These are phyloP conservation scores for Panzeria rudis DNA, from an alignment of 2,888 invertebrate species.

Conservation along the genomic window DNA sequence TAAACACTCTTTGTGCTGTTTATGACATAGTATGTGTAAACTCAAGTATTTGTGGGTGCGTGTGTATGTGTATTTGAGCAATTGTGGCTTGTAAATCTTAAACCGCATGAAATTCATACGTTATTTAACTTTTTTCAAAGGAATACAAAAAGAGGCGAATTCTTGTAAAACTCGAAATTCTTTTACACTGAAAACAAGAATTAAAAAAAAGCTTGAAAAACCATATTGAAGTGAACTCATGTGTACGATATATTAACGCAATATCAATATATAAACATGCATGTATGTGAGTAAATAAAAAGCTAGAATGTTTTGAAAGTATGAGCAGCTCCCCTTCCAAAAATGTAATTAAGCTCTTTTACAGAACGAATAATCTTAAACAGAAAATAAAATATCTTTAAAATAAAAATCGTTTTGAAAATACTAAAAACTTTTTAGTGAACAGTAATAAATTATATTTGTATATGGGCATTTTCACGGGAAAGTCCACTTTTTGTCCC, in stretches of 20 bases:
- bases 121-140: slow-evolving; percentile 1
- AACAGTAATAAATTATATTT: too few relatives aligned
- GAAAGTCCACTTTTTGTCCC: too few relatives aligned
- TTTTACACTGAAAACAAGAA: neutral
- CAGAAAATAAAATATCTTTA: too few relatives aligned
- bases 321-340: neutral
- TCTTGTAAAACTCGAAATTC: neutral
- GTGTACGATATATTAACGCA: neutral
- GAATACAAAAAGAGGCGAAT: neutral
- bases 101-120: slow-evolving; percentile 22
- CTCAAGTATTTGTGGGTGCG: neutral
- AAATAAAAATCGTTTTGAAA: too few relatives aligned
- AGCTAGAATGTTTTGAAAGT: neutral
- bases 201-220: neutral
- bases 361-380: too few relatives aligned
- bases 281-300: neutral
- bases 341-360: too few relatives aligned
- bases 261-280: too few relatives aligned
- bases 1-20: slow-evolving; percentile 19
- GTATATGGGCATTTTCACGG: too few relatives aligned
- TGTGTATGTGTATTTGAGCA: neutral
- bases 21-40: neutral
- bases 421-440: too few relatives aligned
- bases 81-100: slow-evolving; percentile 11
- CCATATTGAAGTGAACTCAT: slow-evolving; percentile 8